A percentile compares a stretch with the other conserved stretches of the same genome.
Evolutionary conservation across 2,797 vertebrate species (phyloP).

Genomic region (Hyperoplus lanceolatus): DNA sequence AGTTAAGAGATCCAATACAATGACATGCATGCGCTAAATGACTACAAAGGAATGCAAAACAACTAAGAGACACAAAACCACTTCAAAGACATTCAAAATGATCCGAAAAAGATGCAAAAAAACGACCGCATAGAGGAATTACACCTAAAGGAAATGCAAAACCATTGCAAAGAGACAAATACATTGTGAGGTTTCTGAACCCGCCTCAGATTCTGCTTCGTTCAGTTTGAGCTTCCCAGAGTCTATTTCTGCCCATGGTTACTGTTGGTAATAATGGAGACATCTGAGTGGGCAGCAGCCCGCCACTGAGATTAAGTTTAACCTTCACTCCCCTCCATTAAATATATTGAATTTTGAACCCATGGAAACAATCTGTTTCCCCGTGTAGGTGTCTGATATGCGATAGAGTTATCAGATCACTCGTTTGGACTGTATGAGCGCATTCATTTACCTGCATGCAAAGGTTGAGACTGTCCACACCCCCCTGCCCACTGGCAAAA

Average conservation of each 20-base stretch:
- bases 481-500: constrained; percentile 4
- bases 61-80: neutral
- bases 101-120: too few relatives aligned
- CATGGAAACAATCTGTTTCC: constrained; percentile 34
- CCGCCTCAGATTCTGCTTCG: neutral
- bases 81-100: neutral
- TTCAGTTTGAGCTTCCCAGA: neutral
- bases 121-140: too few relatives aligned
- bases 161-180: neutral
- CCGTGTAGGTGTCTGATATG: constrained; percentile 38
- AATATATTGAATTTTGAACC: constrained; percentile 5
- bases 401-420: constrained; percentile 54
- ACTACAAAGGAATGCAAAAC: neutral
- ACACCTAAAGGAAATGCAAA: neutral
- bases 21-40: too few relatives aligned
- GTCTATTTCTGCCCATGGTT: constrained; percentile 15
- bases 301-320: neutral
- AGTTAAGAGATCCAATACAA: too few relatives aligned
- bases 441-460: constrained; percentile 57
- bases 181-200: neutral
- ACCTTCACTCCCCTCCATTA: neutral
- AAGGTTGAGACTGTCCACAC: constrained; percentile 53
- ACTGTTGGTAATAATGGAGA: neutral
- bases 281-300: constrained; percentile 17
- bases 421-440: constrained; percentile 30